phyloP scores from a whole-genome alignment of 2,888 invertebrate genomes.

The Lithodes maja region DNA sequence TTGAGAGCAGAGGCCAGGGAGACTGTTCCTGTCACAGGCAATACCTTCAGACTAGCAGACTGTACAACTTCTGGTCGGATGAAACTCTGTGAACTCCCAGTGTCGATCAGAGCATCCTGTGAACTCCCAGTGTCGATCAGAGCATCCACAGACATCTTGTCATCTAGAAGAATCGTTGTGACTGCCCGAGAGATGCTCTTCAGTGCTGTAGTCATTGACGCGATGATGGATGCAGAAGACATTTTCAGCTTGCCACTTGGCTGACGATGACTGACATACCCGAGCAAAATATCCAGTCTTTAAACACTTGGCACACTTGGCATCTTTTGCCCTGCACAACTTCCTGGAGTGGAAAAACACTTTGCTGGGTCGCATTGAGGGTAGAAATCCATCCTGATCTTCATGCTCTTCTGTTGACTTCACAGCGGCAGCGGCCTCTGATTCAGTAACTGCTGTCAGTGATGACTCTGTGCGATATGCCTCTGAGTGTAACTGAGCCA shows the following conservation, averaged over 20 bases:
- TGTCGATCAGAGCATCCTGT: slow-evolving; percentile 8
- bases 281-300: background rate
- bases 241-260: background rate
- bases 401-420: no score
- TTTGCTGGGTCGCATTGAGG: background rate
- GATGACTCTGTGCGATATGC: no score
- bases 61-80: slow-evolving; percentile 20
- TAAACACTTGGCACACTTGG: background rate
- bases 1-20: slow-evolving; percentile 25
- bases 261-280: background rate
- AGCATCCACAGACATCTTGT: background rate
- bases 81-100: slow-evolving; percentile 22
- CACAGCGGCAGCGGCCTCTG: no score
- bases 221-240: background rate
- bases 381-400: background rate
- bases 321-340: background rate
- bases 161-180: slow-evolving; percentile 8
- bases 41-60: background rate
- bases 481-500: no score
- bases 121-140: slow-evolving; percentile 23
- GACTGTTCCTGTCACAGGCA: slow-evolving; percentile 27
- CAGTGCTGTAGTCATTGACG: slow-evolving; percentile 20
- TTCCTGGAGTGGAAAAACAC: background rate
- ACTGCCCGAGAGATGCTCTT: slow-evolving; percentile 21
- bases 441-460: no score